Base-by-base conservation (phyloP, 2,888 invertebrate genomes). In the Morinoia aosen region DNA sequence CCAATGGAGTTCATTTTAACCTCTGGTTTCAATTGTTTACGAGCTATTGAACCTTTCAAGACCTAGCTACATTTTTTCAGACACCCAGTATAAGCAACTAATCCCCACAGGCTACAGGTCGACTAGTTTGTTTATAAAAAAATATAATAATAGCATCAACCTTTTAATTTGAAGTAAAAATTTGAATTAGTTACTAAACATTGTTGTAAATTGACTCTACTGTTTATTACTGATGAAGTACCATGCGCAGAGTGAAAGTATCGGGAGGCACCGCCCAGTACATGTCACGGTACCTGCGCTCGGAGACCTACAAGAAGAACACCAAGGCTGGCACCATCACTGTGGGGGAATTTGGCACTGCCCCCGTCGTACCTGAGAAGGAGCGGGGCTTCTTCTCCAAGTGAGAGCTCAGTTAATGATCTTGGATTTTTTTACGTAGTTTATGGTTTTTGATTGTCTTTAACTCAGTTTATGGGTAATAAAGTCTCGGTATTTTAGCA, bases 241-340 rank as follows among this genome's bases (percentile, higher is more conserved):
- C 25, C 76, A 16, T 90, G 90, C 57, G 57, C 93, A 93, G 93
- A 33, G 99, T 98, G 97, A 98, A 98, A 25, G 98, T 99, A 94
- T 97, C 97, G 95, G 97, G 98, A 96, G 98, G 98, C 0, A 97
- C 97, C 33, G 98, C 98, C 12, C 98, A 98, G 0, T 99, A 99
- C 97, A 98, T 98, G 97, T 98, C 98, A 97, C 98, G 98, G 95
- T 98, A 98, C 97, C 97, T 99, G 0, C 98, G 98, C 97, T 98
- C 98, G 4, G 96, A 96, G 57, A 95, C 96, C 33, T 96, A 95
- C 88, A 96, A 96, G 91, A 96, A 95, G 95, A 96, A 96, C 90
- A 88, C 93, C n/a, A 95, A 96, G 90, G 96, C 96, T 12, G 96
- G 96, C 39, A 56, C 95, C 57, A 96, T 96, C 95, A 95, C 95